Conservation (phyloP, 2,797 vertebrate genomes). For the Meriones psammophilus region DNA sequence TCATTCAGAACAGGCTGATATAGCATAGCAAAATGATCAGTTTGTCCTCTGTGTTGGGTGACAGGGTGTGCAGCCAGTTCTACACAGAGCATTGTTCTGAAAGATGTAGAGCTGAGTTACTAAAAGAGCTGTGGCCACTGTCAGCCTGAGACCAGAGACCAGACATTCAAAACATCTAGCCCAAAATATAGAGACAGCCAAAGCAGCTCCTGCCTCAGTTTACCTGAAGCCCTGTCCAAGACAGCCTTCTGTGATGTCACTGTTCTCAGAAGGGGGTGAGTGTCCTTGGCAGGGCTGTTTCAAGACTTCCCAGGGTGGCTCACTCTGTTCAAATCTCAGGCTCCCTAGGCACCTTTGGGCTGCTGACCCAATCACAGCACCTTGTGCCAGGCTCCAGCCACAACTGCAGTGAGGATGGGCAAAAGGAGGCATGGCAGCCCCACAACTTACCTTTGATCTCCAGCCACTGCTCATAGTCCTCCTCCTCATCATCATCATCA, state of each 20-base stretch:
- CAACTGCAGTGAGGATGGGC: too few relatives aligned
- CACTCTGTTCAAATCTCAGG: not conserved
- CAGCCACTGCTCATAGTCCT: conserved; percentile 93
- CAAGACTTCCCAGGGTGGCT: not conserved
- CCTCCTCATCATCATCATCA: conserved; percentile 92
- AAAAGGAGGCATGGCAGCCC: not conserved
- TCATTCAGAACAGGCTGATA: not conserved
- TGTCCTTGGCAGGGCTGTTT: not conserved
- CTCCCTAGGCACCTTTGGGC: not conserved
- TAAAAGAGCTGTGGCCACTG: not conserved
- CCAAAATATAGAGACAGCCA: not conserved
- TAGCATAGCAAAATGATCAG: not conserved
- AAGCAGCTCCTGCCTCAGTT: not conserved
- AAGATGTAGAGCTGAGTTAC: not conserved
- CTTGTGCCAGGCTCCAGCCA: not conserved
- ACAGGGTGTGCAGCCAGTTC: not conserved
- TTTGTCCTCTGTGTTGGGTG: not conserved
- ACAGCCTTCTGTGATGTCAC: not conserved
- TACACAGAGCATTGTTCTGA: not conserved
- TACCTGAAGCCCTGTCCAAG: not conserved
- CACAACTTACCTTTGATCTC: conserved; percentile 96
- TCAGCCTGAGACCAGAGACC: not conserved
- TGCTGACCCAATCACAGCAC: not conserved
- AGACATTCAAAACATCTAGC: not conserved
- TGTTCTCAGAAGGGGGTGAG: not conserved